phyloP scores from a whole-genome alignment of 2,888 invertebrate genomes.

The Acrocera orbiculus region DNA sequence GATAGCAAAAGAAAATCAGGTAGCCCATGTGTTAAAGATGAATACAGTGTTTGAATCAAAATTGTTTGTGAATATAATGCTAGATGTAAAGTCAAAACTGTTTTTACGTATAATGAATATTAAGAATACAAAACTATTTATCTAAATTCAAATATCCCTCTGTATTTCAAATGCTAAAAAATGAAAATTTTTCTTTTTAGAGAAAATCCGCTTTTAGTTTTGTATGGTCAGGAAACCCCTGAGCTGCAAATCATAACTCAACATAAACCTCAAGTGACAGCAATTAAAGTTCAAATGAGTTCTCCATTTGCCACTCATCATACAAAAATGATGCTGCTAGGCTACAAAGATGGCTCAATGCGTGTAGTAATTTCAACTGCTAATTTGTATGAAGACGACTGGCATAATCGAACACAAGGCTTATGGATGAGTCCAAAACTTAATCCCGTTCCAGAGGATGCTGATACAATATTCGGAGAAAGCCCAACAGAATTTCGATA shows the following conservation, averaged over 20 bases:
- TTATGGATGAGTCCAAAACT: slow-evolving; percentile 80
- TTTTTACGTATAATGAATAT: too few relatives aligned
- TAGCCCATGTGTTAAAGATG: too few relatives aligned
- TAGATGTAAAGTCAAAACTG: too few relatives aligned
- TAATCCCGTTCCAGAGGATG: slow-evolving; percentile 39
- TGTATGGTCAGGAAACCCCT: slow-evolving; percentile 57
- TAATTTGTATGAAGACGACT: slow-evolving; percentile 79
- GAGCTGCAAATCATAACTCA: slow-evolving; percentile 38
- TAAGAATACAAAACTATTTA: too few relatives aligned
- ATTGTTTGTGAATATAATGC: too few relatives aligned
- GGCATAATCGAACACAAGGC: slow-evolving; percentile 90
- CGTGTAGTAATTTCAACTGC: slow-evolving; percentile 81
- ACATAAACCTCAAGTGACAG: slow-evolving; percentile 46
- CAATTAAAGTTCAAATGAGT: slow-evolving; percentile 50
- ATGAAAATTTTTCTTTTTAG: slow-evolving; percentile 28
- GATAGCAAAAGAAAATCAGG: too few relatives aligned
- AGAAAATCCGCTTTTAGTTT: slow-evolving; percentile 49
- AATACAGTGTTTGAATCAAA: too few relatives aligned
- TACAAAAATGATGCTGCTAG: slow-evolving; percentile 77
- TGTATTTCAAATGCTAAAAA: too few relatives aligned
- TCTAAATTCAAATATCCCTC: too few relatives aligned
- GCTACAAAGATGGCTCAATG: slow-evolving; percentile 64
- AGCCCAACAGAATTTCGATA: slow-evolving; percentile 70
- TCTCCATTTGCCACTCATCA: slow-evolving; percentile 77
- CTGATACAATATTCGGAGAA: slow-evolving; percentile 46